These are phyloP conservation scores for Andricus grossulariae DNA, from an alignment of 1,140 invertebrate species.

Conservation along the genomic window DNA sequence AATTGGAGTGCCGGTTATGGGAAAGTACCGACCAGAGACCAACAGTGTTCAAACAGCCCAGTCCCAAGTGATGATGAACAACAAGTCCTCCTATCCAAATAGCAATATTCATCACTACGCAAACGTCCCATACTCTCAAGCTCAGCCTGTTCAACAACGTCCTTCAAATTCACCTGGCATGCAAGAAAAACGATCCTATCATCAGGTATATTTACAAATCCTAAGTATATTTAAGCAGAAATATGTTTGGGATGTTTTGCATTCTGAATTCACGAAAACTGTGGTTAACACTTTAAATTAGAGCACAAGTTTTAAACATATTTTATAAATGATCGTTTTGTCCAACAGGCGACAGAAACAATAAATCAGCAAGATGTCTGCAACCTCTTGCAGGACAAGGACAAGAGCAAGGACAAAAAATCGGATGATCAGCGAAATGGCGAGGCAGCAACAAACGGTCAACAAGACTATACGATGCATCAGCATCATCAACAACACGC, in stretches of 20 bases:
- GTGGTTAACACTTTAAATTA: background rate
- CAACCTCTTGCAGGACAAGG: constrained; percentile 73
- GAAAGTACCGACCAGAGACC: constrained; percentile 72
- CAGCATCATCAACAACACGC: constrained; percentile 75
- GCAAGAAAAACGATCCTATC: constrained; percentile 72
- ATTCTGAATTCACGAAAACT: background rate
- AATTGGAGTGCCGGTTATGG: constrained; percentile 73
- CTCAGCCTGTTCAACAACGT: constrained; percentile 71
- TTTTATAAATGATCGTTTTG: constrained; percentile 37
- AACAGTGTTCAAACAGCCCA: constrained; percentile 72
- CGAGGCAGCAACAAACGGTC: constrained; percentile 55
- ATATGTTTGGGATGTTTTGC: background rate
- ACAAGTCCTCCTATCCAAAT: constrained; percentile 69
- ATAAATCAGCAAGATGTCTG: constrained; percentile 74
- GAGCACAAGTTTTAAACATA: constrained; percentile 38
- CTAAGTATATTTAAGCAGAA: constrained; percentile 1
- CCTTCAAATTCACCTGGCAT: constrained; percentile 73
- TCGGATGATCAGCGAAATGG: constrained; percentile 66
- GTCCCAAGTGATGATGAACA: constrained; percentile 75
- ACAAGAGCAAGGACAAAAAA: constrained; percentile 72
- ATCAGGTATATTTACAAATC: constrained; percentile 64
- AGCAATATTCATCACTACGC: constrained; percentile 75
- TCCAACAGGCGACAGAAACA: constrained; percentile 63
- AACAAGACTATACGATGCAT: constrained; percentile 73
- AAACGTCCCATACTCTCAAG: constrained; percentile 72